These are phyloP conservation scores for Sitta carolinensis DNA, from an alignment of 2,797 vertebrate species.

Conservation along the genomic window DNA sequence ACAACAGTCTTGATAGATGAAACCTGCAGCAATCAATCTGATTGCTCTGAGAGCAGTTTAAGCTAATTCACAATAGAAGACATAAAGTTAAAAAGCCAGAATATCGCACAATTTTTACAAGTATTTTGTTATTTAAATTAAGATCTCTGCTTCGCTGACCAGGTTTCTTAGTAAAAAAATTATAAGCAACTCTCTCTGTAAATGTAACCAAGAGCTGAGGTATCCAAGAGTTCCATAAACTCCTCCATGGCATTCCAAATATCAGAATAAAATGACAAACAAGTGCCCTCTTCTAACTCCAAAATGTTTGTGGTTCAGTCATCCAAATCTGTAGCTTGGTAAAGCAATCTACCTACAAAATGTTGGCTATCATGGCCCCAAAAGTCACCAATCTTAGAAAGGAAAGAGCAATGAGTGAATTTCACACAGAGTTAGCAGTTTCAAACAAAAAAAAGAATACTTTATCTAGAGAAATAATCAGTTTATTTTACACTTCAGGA, in stretches of 20 bases:
- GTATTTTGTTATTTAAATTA: background rate
- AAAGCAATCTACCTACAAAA: background rate
- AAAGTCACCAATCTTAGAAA: background rate
- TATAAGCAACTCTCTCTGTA: background rate
- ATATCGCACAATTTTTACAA: background rate
- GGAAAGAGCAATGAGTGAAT: background rate
- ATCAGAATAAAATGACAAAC: background rate
- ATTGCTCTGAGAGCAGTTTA: background rate
- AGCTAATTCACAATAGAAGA: background rate
- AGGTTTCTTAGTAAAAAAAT: background rate
- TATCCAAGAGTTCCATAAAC: background rate
- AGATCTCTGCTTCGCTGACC: background rate
- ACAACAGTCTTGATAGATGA: background rate
- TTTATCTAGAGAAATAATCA: background rate
- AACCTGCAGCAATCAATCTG: slow-evolving; percentile 5
- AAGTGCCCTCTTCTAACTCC: background rate
- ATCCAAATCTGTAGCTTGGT: background rate
- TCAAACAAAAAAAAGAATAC: background rate
- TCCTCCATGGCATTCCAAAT: background rate
- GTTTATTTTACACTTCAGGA: background rate
- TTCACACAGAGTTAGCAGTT: background rate
- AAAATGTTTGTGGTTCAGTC: background rate
- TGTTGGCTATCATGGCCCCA: background rate
- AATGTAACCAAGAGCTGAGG: background rate
- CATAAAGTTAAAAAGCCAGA: background rate